Evolutionary conservation across 2,113 vertebrate species (phyloP).

Genomic region (Xenopus borealis): DNA sequence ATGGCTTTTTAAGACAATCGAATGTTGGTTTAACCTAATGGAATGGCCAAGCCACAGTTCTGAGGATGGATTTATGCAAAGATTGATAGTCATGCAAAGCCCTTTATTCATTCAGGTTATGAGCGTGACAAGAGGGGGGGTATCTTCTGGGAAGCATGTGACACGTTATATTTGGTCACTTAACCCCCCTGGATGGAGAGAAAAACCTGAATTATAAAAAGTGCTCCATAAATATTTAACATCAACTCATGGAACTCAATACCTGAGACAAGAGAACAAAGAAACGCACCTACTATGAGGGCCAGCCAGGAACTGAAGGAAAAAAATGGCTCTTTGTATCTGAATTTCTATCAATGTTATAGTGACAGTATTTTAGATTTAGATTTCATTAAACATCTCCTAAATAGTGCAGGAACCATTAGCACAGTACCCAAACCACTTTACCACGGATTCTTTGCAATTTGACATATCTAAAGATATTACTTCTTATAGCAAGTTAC

Average conservation of each 20-base stretch:
- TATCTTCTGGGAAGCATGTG: constrained; percentile 13
- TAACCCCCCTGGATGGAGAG: not conserved
- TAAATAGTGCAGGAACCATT: no score
- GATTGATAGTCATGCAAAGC: constrained; percentile 35
- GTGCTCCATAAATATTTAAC: constrained; percentile 35
- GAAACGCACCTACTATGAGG: not conserved
- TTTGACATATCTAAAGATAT: no score
- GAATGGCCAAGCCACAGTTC: constrained; percentile 8
- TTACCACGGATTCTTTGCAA: no score
- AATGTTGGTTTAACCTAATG: not conserved
- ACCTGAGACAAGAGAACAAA: constrained; percentile 40
- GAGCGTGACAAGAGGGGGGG: not conserved
- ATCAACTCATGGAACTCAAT: constrained; percentile 40
- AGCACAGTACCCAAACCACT: no score
- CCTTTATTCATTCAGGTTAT: constrained; percentile 29
- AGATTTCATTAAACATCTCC: no score
- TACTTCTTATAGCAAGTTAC: no score
- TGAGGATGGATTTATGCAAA: constrained; percentile 10
- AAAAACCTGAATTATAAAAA: constrained; percentile 28
- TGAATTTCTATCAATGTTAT: no score
- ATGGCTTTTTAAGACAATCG: constrained; percentile 21
- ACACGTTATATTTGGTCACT: constrained; percentile 19
- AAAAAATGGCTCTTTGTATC: no score
- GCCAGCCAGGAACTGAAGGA: not conserved
- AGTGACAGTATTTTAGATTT: no score